Base-by-base conservation (phyloP, 2,888 invertebrate species). In the Sceliomorpha sp. region DNA sequence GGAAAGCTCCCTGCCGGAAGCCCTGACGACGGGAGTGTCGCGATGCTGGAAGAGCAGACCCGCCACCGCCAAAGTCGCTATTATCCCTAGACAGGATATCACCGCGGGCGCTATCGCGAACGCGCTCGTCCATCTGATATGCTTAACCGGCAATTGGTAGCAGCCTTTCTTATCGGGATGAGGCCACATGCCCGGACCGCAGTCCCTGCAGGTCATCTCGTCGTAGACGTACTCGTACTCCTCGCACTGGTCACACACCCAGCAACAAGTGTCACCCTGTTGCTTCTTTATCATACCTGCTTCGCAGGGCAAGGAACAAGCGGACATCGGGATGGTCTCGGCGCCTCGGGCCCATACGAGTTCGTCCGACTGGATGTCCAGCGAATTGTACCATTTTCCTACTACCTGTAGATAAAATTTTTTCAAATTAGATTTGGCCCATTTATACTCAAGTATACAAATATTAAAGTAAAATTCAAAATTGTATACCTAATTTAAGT, bases 211-310 rank as follows among this genome's bases (percentile, higher is more conserved):
- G 13, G 91, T 92, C 66, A 91, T 92, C 78, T 92, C 92, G 80
- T 93, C 91, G 74, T 89, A 89, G 2, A 93, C 92, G 76, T 90
- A 93, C 84, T 94, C 93, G 82, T 91, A 92, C 4, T 91, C 90
- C 78, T 92, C 91, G 84, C 95, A 94, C 59, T 90, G 91, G 77
- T 93, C 92, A 82, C 94, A 95, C 13, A 93, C 92, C 95, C 95
- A 94, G 87, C 94, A 94, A 87, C 94, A 94, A 34, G 91, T 91
- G 83, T 93, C 92, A 4, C 92, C 92, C 89, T 91, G 91, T 87
- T 93, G 92, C 83, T 91, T 92, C 78, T 92, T 92, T 67, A 93
- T 91, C 90, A 93, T 91, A 36, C 94, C 94, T 24, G 90, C 89
- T 66, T 89, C 89, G 82, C 94, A 94, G 3, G 94, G 93, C 56